phyloP scores from a whole-genome alignment of 2,797 vertebrate genomes.

The Carduelis carduelis region DNA sequence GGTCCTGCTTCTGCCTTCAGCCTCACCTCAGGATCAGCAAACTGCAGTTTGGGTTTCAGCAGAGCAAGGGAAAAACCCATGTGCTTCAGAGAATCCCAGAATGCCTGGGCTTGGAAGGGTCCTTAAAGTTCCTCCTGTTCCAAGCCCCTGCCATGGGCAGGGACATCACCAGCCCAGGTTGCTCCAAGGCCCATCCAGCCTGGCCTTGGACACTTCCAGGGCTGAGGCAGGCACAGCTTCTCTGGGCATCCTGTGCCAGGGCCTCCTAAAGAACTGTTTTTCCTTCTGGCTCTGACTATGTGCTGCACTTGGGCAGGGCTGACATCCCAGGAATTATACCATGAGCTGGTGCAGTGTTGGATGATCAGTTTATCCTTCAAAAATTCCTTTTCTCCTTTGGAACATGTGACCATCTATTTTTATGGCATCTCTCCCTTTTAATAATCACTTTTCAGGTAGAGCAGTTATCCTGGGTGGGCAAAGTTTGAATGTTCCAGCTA shows the following conservation, averaged over 20 bases:
- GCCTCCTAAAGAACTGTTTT: background rate
- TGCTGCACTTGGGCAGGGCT: background rate
- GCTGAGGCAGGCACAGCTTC: background rate
- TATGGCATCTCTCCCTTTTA: background rate
- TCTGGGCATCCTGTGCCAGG: background rate
- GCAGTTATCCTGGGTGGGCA: background rate
- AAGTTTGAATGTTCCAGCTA: background rate
- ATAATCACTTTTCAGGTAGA: background rate
- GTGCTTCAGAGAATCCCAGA: background rate
- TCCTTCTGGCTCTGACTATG: background rate
- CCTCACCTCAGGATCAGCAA: background rate
- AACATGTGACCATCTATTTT: background rate
- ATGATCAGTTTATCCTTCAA: background rate
- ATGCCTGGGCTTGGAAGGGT: background rate
- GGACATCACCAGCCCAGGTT: fast-evolving
- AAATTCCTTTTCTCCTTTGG: background rate
- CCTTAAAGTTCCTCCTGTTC: background rate
- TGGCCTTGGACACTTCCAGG: background rate
- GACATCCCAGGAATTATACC: background rate
- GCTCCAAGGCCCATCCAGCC: fast-evolving
- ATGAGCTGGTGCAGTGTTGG: background rate
- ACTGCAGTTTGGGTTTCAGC: background rate
- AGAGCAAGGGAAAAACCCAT: background rate
- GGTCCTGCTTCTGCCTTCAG: background rate
- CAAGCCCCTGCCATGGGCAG: background rate